A percentile compares a stretch with the other conserved stretches of the same genome.
Conservation (phyloP, 2,113 vertebrate species). For the Pygoscelis antarcticus region DNA sequence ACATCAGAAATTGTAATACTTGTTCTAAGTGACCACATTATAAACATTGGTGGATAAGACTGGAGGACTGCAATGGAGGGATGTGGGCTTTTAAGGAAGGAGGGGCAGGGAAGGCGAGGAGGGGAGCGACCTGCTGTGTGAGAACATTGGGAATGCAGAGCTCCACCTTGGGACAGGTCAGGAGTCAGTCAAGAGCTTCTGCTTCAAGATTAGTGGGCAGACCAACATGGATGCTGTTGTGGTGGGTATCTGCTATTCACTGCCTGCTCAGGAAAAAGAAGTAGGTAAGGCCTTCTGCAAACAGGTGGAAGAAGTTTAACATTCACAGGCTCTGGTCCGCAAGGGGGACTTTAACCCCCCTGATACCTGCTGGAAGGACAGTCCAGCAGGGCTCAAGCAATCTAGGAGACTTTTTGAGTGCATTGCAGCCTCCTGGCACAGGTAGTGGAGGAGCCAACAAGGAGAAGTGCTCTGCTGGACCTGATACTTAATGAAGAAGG, state of each 20-base stretch:
- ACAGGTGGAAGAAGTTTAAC: neutral
- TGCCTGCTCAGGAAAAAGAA: neutral
- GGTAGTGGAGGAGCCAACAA: neutral
- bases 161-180: neutral
- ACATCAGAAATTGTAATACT: neutral
- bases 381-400: neutral
- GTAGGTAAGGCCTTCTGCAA: neutral
- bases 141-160: neutral
- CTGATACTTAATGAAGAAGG: neutral
- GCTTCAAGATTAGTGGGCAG: neutral
- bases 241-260: neutral
- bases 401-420: neutral
- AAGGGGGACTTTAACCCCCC: accelerated
- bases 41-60: neutral
- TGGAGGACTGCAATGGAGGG: neutral
- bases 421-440: neutral
- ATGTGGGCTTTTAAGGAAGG: neutral
- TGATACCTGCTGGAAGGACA: neutral
- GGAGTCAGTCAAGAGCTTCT: neutral
- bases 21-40: neutral
- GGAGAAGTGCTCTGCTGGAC: neutral
- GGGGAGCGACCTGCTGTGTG: neutral
- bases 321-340: neutral
- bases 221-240: neutral
- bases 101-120: neutral